phyloP scores from a whole-genome alignment of 2,888 invertebrate genomes.

The Mechanitis messenoides region DNA sequence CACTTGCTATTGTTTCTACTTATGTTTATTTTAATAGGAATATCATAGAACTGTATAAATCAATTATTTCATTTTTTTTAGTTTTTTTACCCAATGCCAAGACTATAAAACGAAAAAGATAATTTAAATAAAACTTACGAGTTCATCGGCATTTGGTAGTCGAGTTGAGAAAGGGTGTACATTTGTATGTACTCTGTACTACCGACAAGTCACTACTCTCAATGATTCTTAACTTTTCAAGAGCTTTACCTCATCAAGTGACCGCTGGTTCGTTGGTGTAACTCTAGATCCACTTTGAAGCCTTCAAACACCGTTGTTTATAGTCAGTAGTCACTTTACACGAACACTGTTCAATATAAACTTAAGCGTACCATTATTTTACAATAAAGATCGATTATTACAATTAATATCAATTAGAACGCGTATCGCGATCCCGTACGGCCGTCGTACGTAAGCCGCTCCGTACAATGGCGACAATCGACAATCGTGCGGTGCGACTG shows the following conservation, averaged over 20 bases:
- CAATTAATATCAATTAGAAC: constrained; percentile 53
- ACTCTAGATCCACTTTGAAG: constrained; percentile 84
- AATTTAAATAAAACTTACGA: constrained; percentile 29
- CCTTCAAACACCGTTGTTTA: constrained; percentile 54
- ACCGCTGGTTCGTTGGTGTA: constrained; percentile 85
- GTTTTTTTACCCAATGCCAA: too few species aligned
- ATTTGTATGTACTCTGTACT: constrained; percentile 2
- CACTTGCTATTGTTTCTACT: too few species aligned
- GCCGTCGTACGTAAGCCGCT: constrained; percentile 51
- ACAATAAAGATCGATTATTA: constrained; percentile 50
- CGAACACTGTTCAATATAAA: constrained; percentile 40
- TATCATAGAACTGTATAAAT: too few species aligned
- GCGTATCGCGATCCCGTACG: constrained; percentile 55
- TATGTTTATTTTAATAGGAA: too few species aligned
- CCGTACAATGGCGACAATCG: constrained; percentile 74
- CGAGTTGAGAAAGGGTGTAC: constrained; percentile 6
- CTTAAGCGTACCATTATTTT: constrained; percentile 39
- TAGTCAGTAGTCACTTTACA: constrained; percentile 50
- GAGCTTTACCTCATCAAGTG: constrained; percentile 81
- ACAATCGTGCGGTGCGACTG: constrained; percentile 71
- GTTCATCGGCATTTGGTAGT: constrained; percentile 42
- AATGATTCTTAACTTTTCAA: constrained; percentile 25
- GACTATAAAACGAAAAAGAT: constrained; percentile 2
- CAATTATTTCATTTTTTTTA: too few species aligned
- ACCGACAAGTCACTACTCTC: constrained; percentile 9